phyloP scores from a whole-genome alignment of 1,140 invertebrate genomes.

The Dryas iulia region DNA sequence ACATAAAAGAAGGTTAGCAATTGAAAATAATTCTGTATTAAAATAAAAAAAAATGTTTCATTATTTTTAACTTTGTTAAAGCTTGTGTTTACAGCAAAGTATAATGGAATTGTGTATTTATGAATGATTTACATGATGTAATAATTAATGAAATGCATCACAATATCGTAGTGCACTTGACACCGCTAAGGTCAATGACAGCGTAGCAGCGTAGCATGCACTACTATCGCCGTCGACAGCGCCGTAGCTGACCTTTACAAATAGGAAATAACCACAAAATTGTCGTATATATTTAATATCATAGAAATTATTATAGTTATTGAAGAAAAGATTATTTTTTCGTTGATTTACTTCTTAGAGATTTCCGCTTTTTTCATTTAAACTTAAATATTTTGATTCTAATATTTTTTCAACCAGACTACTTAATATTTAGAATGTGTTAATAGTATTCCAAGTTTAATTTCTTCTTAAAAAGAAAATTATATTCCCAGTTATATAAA shows the following conservation, averaged over 20 bases:
- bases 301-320: too few species aligned
- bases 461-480: not conserved
- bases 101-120: not conserved
- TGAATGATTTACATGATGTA: constrained; percentile 14
- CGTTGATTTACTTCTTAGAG: too few species aligned
- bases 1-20: too few species aligned
- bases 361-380: too few species aligned
- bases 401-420: too few species aligned
- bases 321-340: too few species aligned
- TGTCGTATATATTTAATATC: too few species aligned
- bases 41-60: too few species aligned
- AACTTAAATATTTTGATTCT: too few species aligned
- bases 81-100: not conserved
- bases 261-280: not conserved
- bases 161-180: constrained; percentile 58
- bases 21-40: too few species aligned
- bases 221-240: not conserved
- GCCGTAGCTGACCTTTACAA: constrained; percentile 16
- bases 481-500: not conserved
- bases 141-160: constrained; percentile 25
- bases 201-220: constrained; percentile 40
- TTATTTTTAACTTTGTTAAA: not conserved
- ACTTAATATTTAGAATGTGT: too few species aligned
- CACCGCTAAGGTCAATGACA: constrained; percentile 62
- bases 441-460: too few species aligned